These are phyloP conservation scores for Acanthurus lineatus DNA, from an alignment of 2,797 vertebrate genomes.

Conservation along the genomic window DNA sequence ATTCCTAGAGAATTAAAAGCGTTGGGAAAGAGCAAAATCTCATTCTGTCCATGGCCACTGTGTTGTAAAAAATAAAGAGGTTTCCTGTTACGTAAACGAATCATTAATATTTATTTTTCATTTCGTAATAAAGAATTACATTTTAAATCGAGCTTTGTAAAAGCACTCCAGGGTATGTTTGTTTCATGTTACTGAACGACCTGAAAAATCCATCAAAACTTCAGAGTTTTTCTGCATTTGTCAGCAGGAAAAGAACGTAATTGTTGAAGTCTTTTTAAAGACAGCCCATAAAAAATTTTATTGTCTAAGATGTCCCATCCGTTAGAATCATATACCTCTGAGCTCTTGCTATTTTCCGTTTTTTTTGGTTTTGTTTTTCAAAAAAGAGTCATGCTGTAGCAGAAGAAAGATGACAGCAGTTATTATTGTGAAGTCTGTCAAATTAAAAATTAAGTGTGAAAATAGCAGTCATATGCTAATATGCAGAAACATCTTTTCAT, in stretches of 20 bases:
- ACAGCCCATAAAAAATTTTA: too few species aligned
- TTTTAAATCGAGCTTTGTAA: constrained; percentile 33
- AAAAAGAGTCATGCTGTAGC: too few species aligned
- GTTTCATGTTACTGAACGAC: neutral
- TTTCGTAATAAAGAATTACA: constrained; percentile 44
- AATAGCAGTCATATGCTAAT: too few species aligned
- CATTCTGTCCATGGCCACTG: constrained; percentile 64
- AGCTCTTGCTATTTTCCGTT: too few species aligned
- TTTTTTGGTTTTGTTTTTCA: too few species aligned
- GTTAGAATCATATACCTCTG: too few species aligned
- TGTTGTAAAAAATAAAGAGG: constrained; percentile 66
- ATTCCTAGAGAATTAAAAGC: constrained; percentile 46
- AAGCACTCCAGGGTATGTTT: neutral
- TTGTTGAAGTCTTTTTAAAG: neutral
- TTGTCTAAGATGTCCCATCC: too few species aligned
- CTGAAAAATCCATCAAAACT: neutral
- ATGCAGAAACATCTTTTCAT: too few species aligned
- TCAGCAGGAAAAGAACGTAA: neutral
- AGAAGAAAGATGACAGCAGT: too few species aligned
- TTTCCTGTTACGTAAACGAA: constrained; percentile 56
- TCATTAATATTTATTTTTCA: constrained; percentile 40
- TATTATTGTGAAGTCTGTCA: too few species aligned
- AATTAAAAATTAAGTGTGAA: too few species aligned
- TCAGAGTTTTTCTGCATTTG: neutral
- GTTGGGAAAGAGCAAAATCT: constrained; percentile 43